These are phyloP conservation scores for Sceloporus undulatus DNA, from an alignment of 2,113 vertebrate genomes.

Conservation along the genomic window DNA sequence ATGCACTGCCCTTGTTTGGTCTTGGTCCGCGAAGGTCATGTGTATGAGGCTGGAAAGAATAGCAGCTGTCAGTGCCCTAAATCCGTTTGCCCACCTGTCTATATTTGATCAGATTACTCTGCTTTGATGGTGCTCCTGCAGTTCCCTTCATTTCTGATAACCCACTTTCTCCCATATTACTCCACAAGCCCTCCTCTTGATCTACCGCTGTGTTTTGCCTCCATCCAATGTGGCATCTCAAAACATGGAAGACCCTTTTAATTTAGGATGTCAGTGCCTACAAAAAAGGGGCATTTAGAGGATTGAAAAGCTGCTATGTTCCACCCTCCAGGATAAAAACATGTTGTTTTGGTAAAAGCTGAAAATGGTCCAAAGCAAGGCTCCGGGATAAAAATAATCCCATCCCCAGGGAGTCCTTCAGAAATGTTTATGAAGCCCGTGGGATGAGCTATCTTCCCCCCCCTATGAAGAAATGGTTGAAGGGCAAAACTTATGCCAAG, in stretches of 20 bases:
- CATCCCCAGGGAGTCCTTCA: constrained; percentile 53
- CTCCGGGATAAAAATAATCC: constrained; percentile 64
- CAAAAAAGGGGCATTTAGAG: constrained; percentile 51
- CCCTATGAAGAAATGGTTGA: constrained; percentile 50
- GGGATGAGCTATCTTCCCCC: constrained; percentile 25
- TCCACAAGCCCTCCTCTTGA: constrained; percentile 43
- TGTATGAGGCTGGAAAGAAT: background rate
- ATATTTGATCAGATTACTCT: constrained; percentile 41
- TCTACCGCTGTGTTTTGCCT: constrained; percentile 65
- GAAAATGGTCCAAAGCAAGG: constrained; percentile 55
- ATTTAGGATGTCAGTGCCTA: constrained; percentile 56
- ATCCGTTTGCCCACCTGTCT: constrained; percentile 41
- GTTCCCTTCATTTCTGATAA: constrained; percentile 61
- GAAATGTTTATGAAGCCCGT: constrained; percentile 52
- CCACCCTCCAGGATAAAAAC: constrained; percentile 59
- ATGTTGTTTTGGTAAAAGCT: constrained; percentile 64
- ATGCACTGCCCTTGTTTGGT: background rate
- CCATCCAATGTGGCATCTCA: constrained; percentile 54
- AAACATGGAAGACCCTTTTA: constrained; percentile 54
- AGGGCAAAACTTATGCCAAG: constrained; percentile 44
- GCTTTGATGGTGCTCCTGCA: constrained; percentile 38
- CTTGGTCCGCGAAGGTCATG: background rate
- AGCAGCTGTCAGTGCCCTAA: background rate
- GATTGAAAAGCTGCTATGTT: constrained; percentile 53
- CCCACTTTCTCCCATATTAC: constrained; percentile 42